A percentile compares a stretch with the other conserved stretches of the same genome.
phyloP scores from a whole-genome alignment of 1,140 invertebrate genomes.

The Branchinecta lynchi region DNA sequence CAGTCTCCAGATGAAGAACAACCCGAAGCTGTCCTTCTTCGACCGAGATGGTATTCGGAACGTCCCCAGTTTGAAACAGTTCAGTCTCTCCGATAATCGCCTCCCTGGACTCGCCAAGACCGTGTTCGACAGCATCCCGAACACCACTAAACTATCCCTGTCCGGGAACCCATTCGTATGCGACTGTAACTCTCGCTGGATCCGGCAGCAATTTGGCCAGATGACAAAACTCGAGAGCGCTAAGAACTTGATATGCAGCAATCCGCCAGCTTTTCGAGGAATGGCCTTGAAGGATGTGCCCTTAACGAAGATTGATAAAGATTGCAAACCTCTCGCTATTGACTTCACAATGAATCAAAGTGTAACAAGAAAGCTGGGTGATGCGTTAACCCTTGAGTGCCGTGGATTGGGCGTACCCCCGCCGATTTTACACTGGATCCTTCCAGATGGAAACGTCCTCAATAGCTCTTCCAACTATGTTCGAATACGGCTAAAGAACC shows the following conservation, averaged over 20 bases:
- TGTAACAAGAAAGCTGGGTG: conserved; percentile 31
- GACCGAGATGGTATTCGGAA: conserved; percentile 31
- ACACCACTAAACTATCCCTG: conserved; percentile 29
- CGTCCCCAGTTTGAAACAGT: conserved; percentile 28
- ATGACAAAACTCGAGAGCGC: conserved; percentile 23
- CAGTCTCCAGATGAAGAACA: conserved; percentile 31
- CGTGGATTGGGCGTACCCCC: conserved; percentile 32
- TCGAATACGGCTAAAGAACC: conserved; percentile 27
- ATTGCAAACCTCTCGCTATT: conserved; percentile 22
- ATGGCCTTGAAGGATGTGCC: conserved; percentile 28
- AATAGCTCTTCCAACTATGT: conserved; percentile 28
- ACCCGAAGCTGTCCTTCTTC: conserved; percentile 31
- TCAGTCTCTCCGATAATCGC: conserved; percentile 33
- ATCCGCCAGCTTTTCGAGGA: conserved; percentile 24
- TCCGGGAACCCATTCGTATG: conserved; percentile 35
- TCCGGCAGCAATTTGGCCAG: conserved; percentile 25
- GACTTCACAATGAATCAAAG: conserved; percentile 21
- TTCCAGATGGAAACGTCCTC: conserved; percentile 30
- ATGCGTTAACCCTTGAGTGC: conserved; percentile 32
- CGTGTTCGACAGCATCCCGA: conserved; percentile 26
- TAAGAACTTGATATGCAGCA: conserved; percentile 30
- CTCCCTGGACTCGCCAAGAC: conserved; percentile 28
- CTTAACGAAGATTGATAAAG: conserved; percentile 25
- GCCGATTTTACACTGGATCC: conserved; percentile 33
- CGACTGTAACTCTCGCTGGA: conserved; percentile 36